Conservation (phyloP, 2,888 invertebrate species). For the Carabus problematicus region DNA sequence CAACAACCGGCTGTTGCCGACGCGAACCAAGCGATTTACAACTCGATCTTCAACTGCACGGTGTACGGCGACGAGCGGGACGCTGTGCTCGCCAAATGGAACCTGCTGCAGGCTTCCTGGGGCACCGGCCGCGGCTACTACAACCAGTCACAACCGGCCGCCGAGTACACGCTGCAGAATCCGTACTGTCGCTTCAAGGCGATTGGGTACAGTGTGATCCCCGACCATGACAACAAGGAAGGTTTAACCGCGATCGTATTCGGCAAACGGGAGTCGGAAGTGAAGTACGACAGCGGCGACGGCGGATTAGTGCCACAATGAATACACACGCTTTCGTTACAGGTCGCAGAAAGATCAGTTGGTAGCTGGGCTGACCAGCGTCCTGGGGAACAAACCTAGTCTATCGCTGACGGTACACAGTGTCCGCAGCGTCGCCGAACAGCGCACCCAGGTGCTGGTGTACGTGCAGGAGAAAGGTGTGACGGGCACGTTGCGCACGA, state of each 20-base stretch:
- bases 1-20: conserved; percentile 65
- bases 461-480: conserved; percentile 76
- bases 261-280: conserved; percentile 80
- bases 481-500: conserved; percentile 70
- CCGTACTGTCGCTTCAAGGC: conserved; percentile 94
- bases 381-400: conserved; percentile 87
- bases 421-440: conserved; percentile 60
- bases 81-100: conserved; percentile 84
- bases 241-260: conserved; percentile 88
- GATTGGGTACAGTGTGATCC: conserved; percentile 89
- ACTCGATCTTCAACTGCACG: conserved; percentile 79
- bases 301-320: too few relatives aligned
- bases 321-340: conserved; percentile 49
- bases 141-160: conserved; percentile 75
- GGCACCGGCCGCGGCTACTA: conserved; percentile 87
- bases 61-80: conserved; percentile 84
- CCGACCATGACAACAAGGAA: conserved; percentile 87
- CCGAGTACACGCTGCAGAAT: conserved; percentile 87
- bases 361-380: conserved; percentile 69
- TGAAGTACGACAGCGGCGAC: too few relatives aligned
- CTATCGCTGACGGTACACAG: conserved; percentile 79
- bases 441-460: conserved; percentile 59
- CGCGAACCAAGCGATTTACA: conserved; percentile 74
- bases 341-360: conserved; percentile 75
- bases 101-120: conserved; percentile 90